Conservation (phyloP, 2,888 invertebrate species). For the Cordilura impudica region DNA sequence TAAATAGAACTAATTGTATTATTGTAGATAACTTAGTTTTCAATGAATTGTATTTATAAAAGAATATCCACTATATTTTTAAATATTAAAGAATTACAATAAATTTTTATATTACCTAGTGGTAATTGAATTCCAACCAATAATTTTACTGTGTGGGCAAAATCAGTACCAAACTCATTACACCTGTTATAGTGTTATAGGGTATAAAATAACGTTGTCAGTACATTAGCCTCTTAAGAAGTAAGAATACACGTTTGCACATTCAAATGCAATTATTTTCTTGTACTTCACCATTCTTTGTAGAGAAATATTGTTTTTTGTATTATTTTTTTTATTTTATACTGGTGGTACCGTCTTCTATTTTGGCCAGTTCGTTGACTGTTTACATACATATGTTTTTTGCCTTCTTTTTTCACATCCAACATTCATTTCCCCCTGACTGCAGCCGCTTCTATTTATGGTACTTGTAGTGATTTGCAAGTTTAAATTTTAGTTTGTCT, state of each 20-base stretch:
- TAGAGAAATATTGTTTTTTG: not conserved
- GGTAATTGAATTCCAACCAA: no score
- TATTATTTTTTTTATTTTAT: no score
- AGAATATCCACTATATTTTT: no score
- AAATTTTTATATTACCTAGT: no score
- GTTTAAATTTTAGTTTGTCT: slow-evolving; percentile 50
- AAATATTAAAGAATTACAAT: no score
- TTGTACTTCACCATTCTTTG: slow-evolving; percentile 20
- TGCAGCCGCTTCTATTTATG: not conserved
- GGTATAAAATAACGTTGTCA: slow-evolving; percentile 50
- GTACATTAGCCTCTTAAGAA: slow-evolving; percentile 59
- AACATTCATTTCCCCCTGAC: not conserved
- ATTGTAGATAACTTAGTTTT: no score
- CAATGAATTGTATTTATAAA: no score
- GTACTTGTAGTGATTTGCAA: slow-evolving; percentile 7
- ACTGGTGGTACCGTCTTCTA: slow-evolving; percentile 35
- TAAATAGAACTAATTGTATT: no score
- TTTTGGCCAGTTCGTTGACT: slow-evolving; percentile 60
- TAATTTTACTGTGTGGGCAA: no score
- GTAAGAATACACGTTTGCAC: slow-evolving; percentile 13
- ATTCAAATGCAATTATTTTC: slow-evolving; percentile 28
- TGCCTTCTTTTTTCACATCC: not conserved
- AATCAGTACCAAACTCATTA: no score
- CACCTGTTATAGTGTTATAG: no score
- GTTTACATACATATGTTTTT: slow-evolving; percentile 53